Evolutionary conservation across 2,888 invertebrate genomes (phyloP), one percentile per base, ranked within the genome.

Genomic region (Caenorhabditis sinica): DNA sequence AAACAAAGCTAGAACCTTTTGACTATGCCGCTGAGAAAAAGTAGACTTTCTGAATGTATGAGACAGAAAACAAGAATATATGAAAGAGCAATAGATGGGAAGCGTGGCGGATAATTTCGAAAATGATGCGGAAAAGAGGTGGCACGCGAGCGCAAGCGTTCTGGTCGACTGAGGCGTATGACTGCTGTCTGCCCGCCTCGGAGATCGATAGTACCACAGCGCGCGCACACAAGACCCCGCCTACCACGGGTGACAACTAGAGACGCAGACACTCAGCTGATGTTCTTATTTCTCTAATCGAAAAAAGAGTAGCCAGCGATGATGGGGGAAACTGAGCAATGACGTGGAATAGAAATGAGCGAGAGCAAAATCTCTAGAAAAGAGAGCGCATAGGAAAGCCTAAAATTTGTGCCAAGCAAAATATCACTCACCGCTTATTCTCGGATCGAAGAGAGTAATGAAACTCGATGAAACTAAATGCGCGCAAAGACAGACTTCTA

Each of bases 161-260:
- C 71, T 79, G 79, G 43, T 11, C 72, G 79, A 79, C 17, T 71
- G 77, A 71, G 72, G 58, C 65, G 72, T 72, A 65, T 72, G 69
- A 71, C 69, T 77, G 77, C 77, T 43, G 79, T 30, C 63, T 53
- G 79, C 33, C 49, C 43, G 63, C 63, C 30, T 56, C 66, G 23
- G 8, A 61, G 30, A 79, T 79, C 79, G 49, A 79, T 79, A 79
- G 36, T 49, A 58, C 45, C 61, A 68, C 20, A 45, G 45, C 60
- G 68, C 79, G 79, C 79, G 53, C 80, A 25, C 65, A 30, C 20
- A 11, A 58, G 60, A 40, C 81, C 33, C 73, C 68, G 60, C 81
- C 73, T 61, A 45, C 40, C 23, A 33, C 25, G 65, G 17, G 71
- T 13, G 53, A 30, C 45, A 33, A 45, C 23, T 15, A 45, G 56